Percentiles rank a stretch among this genome's conserved stretches.
These are phyloP conservation scores for Pomatorhinus ruficollis DNA, from an alignment of 2,113 vertebrate species.

Conservation along the genomic window DNA sequence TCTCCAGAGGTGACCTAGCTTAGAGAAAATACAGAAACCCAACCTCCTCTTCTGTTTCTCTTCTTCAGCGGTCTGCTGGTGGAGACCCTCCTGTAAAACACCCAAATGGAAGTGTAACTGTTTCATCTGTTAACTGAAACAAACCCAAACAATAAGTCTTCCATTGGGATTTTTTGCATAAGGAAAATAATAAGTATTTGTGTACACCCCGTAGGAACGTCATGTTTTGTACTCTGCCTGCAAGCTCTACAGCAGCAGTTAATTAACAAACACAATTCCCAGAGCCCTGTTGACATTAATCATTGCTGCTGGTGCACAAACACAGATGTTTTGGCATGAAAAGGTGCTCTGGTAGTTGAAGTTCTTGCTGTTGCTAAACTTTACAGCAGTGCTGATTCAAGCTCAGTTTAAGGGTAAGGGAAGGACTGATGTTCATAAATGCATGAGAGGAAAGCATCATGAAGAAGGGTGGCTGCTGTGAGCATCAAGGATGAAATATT, in stretches of 20 bases:
- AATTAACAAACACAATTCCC: constrained; percentile 72
- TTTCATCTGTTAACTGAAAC: constrained; percentile 1
- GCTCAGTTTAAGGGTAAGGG: background rate
- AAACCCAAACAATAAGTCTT: constrained; percentile 39
- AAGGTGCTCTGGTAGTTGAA: constrained; percentile 59
- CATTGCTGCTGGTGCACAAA: constrained; percentile 66
- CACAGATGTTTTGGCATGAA: constrained; percentile 67
- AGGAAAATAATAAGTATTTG: constrained; percentile 62
- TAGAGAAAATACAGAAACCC: background rate
- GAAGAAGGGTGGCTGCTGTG: background rate
- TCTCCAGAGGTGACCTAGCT: background rate
- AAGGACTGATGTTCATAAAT: background rate
- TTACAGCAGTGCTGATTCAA: constrained; percentile 27
- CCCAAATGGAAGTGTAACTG: background rate
- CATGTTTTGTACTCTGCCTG: constrained; percentile 65
- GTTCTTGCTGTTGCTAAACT: constrained; percentile 39
- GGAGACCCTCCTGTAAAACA: background rate
- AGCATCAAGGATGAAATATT: background rate
- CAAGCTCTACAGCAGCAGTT: constrained; percentile 66
- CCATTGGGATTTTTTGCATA: constrained; percentile 31
- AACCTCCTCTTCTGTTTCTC: background rate
- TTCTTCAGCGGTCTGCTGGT: background rate
- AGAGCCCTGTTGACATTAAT: constrained; percentile 72
- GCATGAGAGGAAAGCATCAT: background rate
- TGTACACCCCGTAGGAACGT: constrained; percentile 53